Evolutionary conservation across 1,140 invertebrate genomes (phyloP), one percentile per base, ranked within the genome.

Genomic region (Zophobas atratus): DNA sequence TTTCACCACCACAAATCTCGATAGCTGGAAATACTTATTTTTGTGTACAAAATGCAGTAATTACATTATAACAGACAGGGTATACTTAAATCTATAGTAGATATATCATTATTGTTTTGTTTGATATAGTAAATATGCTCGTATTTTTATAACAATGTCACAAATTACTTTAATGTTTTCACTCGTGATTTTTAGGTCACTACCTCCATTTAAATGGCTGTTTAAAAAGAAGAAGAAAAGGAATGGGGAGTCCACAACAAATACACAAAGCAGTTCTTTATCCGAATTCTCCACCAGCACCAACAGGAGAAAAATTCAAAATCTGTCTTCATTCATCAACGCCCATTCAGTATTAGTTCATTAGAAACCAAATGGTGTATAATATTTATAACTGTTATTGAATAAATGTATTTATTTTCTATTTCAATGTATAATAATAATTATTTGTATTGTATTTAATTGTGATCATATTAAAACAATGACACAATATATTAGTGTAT

Each of bases 151-250:
- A 51, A n/a, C 74, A 63, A 75, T 79, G 70, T 72, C 20, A 20
- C 20, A 20, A 20, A 20, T 20, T 20, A 20, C 20, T 20, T 20
- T 20, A 20, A 20, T 20, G 20, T 20, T 20, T 20, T 20, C 20
- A 20, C 20, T 20, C 20, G 20, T 20, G 20, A 6, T 53, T 81
- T 82, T 1, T 73, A 89, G 88, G 78, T 85, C 86, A 20, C 83
- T 87, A 57, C 85, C 87, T 38, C 86, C 87, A 38, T 88, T 88
- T 70, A 87, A 87, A 77, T 89, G 88, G 88, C 83, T 88, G 36
- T 87, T 86, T 57, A 87, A 85, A 60, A 87, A 86, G 53, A 79
- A 81, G 41, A 83, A 76, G 53, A 77, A 76, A 49, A 82, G 83
- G 74, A 55, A 77, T 3, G 55, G 73, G 33, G 79, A 80, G 34